These are phyloP conservation scores for Sitophilus oryzae DNA, from an alignment of 1,140 invertebrate genomes.

Conservation along the genomic window DNA sequence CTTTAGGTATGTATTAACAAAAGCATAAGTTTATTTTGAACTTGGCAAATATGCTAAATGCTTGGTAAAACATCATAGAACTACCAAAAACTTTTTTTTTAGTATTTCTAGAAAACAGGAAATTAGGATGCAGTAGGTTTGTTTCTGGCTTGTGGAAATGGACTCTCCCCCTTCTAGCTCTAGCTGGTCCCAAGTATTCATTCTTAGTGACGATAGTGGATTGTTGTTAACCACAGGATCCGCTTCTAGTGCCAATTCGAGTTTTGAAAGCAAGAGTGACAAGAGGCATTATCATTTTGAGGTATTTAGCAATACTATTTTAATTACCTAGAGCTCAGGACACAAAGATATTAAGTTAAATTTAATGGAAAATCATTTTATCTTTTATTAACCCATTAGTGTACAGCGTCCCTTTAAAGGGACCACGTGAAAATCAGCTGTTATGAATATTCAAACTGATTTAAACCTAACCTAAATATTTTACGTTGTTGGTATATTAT, in stretches of 20 bases:
- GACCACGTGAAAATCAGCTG: not conserved
- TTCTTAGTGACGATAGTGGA: slow-evolving; percentile 57
- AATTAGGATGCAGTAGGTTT: no score
- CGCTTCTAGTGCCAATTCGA: slow-evolving; percentile 52
- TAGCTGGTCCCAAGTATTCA: slow-evolving; percentile 53
- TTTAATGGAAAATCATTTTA: no score
- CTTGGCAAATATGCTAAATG: no score
- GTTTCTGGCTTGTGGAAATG: slow-evolving; percentile 45
- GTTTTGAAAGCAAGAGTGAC: slow-evolving; percentile 48
- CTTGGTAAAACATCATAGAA: no score
- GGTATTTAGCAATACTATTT: slow-evolving; percentile 45
- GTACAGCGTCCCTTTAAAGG: slow-evolving; percentile 15
- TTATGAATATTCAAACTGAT: not conserved
- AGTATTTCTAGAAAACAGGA: no score
- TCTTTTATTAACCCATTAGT: slow-evolving; percentile 22
- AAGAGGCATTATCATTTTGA: slow-evolving; percentile 52
- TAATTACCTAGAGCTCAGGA: no score
- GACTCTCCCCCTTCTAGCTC: slow-evolving; percentile 57
- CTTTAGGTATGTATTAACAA: no score
- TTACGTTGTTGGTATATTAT: no score
- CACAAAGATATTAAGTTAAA: no score
- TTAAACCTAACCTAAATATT: not conserved
- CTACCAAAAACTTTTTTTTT: no score
- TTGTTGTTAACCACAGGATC: slow-evolving; percentile 57
- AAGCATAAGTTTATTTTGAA: no score